Conservation (phyloP, 2,113 vertebrate species). For the Burhinus bistriatus region DNA sequence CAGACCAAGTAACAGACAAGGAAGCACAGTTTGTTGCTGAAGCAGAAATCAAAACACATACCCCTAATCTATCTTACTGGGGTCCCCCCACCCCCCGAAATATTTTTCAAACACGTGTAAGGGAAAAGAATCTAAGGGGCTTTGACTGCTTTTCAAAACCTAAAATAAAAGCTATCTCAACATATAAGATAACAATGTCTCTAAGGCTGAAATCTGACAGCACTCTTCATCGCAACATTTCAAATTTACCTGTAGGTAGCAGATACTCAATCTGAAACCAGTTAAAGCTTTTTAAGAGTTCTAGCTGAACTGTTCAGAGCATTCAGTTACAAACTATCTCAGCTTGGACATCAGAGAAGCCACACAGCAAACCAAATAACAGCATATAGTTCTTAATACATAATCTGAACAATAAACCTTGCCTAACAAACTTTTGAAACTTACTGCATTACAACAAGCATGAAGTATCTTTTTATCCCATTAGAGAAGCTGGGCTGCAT, state of each 20-base stretch:
- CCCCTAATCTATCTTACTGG: neutral
- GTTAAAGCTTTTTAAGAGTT: neutral
- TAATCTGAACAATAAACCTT: neutral
- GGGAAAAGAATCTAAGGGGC: neutral
- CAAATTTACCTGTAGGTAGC: neutral
- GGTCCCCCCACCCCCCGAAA: neutral
- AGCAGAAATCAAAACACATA: neutral
- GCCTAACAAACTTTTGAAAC: neutral
- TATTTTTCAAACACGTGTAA: neutral
- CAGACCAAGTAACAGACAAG: neutral
- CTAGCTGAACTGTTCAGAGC: neutral
- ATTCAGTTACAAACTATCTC: neutral
- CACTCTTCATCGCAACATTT: neutral
- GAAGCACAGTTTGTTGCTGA: neutral
- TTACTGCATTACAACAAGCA: neutral
- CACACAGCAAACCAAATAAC: neutral
- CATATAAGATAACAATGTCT: neutral
- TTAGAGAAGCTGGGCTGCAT: neutral
- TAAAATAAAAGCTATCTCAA: neutral
- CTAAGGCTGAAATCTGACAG: neutral
- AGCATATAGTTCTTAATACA: neutral
- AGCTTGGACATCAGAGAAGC: neutral
- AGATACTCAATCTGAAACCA: neutral
- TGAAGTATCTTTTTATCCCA: neutral
- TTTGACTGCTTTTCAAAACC: neutral